Conservation (phyloP, 2,888 invertebrate species). For the Venusia cambrica region DNA sequence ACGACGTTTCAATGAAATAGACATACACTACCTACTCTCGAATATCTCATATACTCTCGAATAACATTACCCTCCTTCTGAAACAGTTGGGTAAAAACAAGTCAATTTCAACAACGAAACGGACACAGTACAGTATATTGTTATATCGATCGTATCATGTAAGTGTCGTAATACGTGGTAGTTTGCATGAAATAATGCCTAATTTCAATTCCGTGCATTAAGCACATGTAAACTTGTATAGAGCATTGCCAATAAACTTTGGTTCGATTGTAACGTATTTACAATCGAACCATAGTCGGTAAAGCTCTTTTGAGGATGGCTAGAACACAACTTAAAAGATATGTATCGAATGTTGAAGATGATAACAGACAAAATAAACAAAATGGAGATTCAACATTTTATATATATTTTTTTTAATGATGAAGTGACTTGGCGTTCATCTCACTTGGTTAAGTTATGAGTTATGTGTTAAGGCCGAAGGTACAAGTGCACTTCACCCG, state of each 20-base stretch:
- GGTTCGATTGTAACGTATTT: slow-evolving; percentile 29
- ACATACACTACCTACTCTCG: too few relatives aligned
- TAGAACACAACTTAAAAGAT: not conserved
- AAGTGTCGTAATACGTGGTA: slow-evolving; percentile 38
- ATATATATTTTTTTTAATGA: too few relatives aligned
- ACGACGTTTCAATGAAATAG: too few relatives aligned
- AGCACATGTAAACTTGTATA: slow-evolving; percentile 62
- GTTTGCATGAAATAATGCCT: slow-evolving; percentile 75
- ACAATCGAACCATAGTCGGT: slow-evolving; percentile 3
- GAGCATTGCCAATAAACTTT: slow-evolving; percentile 66
- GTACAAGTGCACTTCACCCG: too few relatives aligned
- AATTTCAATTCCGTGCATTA: slow-evolving; percentile 70
- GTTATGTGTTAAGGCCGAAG: too few relatives aligned
- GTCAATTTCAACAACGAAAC: slow-evolving; percentile 47
- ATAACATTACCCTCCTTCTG: too few relatives aligned
- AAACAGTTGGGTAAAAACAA: too few relatives aligned
- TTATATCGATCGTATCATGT: slow-evolving; percentile 18
- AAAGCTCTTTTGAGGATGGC: slow-evolving; percentile 1
- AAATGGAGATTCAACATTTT: too few relatives aligned
- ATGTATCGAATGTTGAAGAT: not conserved
- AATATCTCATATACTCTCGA: too few relatives aligned
- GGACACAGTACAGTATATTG: slow-evolving; percentile 34
- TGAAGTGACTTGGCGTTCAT: too few relatives aligned
- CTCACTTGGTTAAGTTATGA: too few relatives aligned
- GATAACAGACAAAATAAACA: too few relatives aligned